Evolutionary conservation across 2,888 invertebrate species (phyloP).

Genomic region (Rhagonycha fulva): DNA sequence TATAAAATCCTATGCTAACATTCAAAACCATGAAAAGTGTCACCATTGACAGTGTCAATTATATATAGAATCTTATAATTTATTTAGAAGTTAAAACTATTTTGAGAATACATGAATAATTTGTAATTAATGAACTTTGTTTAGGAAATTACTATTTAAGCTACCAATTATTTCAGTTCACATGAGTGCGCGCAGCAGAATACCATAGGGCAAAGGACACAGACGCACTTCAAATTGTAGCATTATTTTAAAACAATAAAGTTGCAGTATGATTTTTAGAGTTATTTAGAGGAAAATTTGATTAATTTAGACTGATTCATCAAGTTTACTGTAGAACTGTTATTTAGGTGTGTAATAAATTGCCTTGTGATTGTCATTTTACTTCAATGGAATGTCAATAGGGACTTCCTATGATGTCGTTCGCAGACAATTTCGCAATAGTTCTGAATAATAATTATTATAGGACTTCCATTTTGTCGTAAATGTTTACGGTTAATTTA

Average conservation of each 20-base stretch:
- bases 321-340: constrained; percentile 18
- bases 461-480: constrained; percentile 23
- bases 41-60: too few species aligned
- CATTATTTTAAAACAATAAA: not conserved
- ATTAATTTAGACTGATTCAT: not conserved
- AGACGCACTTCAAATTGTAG: not conserved
- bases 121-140: not conserved
- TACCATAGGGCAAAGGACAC: not conserved
- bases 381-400: constrained; percentile 40
- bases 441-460: constrained; percentile 28
- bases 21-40: too few species aligned
- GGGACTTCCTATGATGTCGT: constrained; percentile 35
- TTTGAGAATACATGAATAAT: not conserved
- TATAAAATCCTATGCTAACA: too few species aligned
- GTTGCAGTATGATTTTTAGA: not conserved
- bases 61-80: too few species aligned
- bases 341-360: constrained; percentile 40
- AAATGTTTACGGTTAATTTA: constrained; percentile 28
- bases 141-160: not conserved
- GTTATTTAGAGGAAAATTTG: not conserved
- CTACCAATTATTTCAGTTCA: not conserved
- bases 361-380: constrained; percentile 38
- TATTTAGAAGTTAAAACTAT: too few species aligned
- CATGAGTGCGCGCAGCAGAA: not conserved
- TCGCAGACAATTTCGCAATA: constrained; percentile 31